Percentiles rank a stretch among this genome's conserved stretches.
Evolutionary conservation across 37 sponge, comb jelly and placozoan species (phyloP).

Genomic region (Hormiphora californensis): DNA sequence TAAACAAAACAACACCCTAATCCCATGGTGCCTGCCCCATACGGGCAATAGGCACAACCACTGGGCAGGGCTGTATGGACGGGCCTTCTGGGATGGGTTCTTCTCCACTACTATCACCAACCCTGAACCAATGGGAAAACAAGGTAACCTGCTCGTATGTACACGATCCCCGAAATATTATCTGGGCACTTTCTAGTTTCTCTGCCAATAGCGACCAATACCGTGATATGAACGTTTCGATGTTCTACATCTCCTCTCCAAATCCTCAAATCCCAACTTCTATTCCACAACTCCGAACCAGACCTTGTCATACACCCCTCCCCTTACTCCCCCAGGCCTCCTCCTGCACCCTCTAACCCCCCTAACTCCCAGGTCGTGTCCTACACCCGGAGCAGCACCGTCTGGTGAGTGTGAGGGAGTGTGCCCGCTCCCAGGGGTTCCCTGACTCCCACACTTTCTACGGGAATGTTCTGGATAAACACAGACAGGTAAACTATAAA

Average conservation of each 20-base stretch:
- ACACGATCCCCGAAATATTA: too few relatives aligned
- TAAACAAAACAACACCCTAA: slow-evolving; percentile 79
- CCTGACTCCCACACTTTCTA: slow-evolving; percentile 80
- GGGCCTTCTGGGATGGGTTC: slow-evolving; percentile 86
- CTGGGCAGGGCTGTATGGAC: slow-evolving; percentile 88
- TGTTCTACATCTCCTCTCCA: too few relatives aligned
- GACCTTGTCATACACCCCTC: too few relatives aligned
- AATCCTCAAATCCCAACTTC: too few relatives aligned
- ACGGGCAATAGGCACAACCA: slow-evolving; percentile 88
- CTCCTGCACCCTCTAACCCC: too few relatives aligned
- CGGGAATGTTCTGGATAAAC: slow-evolving; percentile 81
- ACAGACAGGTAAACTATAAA: slow-evolving; percentile 63
- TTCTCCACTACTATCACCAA: slow-evolving; percentile 92
- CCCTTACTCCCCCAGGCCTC: too few relatives aligned
- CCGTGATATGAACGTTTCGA: too few relatives aligned
- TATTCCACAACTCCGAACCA: too few relatives aligned
- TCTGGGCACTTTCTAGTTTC: too few relatives aligned
- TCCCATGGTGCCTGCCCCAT: slow-evolving; percentile 95
- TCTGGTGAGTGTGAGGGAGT: slow-evolving; percentile 84
- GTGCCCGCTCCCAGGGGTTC: slow-evolving; percentile 89
- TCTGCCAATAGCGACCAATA: too few relatives aligned
- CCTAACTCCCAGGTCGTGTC: slow-evolving; percentile 69
- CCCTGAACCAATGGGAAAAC: slow-evolving; percentile 95
- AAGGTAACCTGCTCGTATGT: too few relatives aligned
- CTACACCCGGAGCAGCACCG: slow-evolving; percentile 91